Base-by-base conservation (phyloP, 1,140 invertebrate genomes). In the Carposina sasakii region DNA sequence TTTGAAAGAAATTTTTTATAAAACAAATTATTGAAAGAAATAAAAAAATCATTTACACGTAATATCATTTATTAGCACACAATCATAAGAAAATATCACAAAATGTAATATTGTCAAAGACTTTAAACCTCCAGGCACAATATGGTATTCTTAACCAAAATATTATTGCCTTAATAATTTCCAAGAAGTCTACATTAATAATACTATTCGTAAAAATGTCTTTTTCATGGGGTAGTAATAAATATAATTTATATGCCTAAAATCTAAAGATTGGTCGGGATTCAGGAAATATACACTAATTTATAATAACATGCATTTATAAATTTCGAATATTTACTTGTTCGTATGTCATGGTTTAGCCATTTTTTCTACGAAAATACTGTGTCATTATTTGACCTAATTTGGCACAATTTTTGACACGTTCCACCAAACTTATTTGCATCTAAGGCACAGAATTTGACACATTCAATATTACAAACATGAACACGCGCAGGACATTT, bases 141-240 rank as follows among this genome's bases (percentile, higher is more conserved):
- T 69, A 69, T 77, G 79, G 79, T 55, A 71, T 77, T 76, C 58
- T 63, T 63, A 79, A 79, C 71, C 70, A 76, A 78, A 71, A 67
- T 67, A 62, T 74, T 71, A 71, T 71, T 73, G 79, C 76, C 79
- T 60, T 58, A 52, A 33, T 55, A 61, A 49, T 62, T 65, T 75
- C 69, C 67, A 73, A 65, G 71, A 77, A 76, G 67, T 76, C 75
- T 83, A 79, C 70, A 81, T 81, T 83, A 83, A 79, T 83, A 83
- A 83, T 83, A 83, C 79, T 81, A 83, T 83, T 74, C 76, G 79
- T 83, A 83, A 83, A 83, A 83, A 83, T 81, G 76, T 81, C 76
- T 83, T 83, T 77, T 81, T 73, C 57, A 71, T 67, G 69, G 72
- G 75, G 70, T 72, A 77, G 61, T 78, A 81, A 83, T 83, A 83